These are phyloP conservation scores for Apamea monoglypha DNA, from an alignment of 2,888 invertebrate genomes.

Conservation along the genomic window DNA sequence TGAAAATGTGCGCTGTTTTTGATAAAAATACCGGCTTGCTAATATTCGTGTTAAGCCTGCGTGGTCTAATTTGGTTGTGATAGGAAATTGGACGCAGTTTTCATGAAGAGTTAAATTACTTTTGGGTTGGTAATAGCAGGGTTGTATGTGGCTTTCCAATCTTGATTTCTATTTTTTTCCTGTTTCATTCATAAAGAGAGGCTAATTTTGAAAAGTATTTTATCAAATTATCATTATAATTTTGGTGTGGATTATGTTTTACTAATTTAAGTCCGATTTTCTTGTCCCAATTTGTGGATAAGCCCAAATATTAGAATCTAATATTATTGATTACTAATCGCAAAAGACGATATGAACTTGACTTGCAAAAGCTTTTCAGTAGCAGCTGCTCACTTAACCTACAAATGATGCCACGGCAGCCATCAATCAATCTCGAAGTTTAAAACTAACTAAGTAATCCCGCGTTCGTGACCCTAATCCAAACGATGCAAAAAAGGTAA, in stretches of 20 bases:
- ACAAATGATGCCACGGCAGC: not conserved
- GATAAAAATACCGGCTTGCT: constrained; percentile 45
- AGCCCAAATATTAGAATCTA: not conserved
- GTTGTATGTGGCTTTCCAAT: not conserved
- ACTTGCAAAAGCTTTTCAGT: not conserved
- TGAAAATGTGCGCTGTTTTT: constrained; percentile 51
- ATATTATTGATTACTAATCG: too few relatives aligned
- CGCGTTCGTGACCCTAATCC: constrained; percentile 5
- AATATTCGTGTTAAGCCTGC: constrained; percentile 44
- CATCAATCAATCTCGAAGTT: constrained; percentile 12
- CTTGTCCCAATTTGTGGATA: not conserved
- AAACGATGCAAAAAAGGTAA: constrained; percentile 25
- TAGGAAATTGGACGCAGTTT: constrained; percentile 33
- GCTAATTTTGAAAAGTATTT: not conserved
- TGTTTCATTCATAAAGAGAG: not conserved
- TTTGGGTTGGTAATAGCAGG: not conserved
- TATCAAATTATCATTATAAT: not conserved
- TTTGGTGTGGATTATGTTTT: not conserved
- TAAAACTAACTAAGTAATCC: not conserved
- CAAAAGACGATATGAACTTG: not conserved
- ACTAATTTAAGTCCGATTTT: not conserved
- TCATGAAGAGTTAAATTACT: constrained; percentile 40
- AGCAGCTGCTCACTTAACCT: not conserved
- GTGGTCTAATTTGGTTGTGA: constrained; percentile 37
- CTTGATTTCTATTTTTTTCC: not conserved